Base-by-base conservation (phyloP, 2,797 vertebrate species). In the Propithecus perrieri region DNA sequence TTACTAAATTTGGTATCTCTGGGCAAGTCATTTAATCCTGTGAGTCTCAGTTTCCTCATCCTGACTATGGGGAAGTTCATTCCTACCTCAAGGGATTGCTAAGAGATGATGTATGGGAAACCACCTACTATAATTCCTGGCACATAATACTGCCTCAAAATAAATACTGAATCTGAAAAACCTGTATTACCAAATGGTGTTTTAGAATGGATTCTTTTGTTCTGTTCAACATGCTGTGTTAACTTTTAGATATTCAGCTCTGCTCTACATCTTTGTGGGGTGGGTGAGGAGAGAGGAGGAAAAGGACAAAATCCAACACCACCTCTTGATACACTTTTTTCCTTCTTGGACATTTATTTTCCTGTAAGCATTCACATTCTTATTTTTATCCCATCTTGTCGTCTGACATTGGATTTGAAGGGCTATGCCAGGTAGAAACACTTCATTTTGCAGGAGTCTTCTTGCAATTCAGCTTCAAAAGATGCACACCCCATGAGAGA, bases 81-180 rank as follows among this genome's bases (percentile, higher is more conserved):
- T 79, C 26, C n/a, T 55, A 65, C 91, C 87, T 97, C 38, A 38
- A 1, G 17, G 79, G 71, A 91, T 86, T 85, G 71, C 79, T 95
- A 43, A 90, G 89, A 76, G 75, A 94, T 85, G 96, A 96, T 76
- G 59, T 71, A 43, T 97, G 84, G 96, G 95, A 97, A 98, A 95
- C 80, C 75, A 93, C 93, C 75, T 67, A 15, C 43, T 30, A 1
- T 63, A 55, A 63, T 94, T 96, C 57, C 74, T 87, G 92, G 93
- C 95, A 96, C 33, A 33, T 38, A 33, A 43, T 5, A 59, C 30
- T 18, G 48, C 22, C 78, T 95, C 86, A 57, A 74, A 95, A 88
- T 76, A 94, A 94, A 78, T 4, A 6, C 75, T 8, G 12, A 53
- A 20, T n/a, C 72, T 92, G 83, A 94, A 72, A 61, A 80, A 30